Evolutionary conservation across 2,113 vertebrate species (phyloP).

Genomic region (Variabilichromis moorii): DNA sequence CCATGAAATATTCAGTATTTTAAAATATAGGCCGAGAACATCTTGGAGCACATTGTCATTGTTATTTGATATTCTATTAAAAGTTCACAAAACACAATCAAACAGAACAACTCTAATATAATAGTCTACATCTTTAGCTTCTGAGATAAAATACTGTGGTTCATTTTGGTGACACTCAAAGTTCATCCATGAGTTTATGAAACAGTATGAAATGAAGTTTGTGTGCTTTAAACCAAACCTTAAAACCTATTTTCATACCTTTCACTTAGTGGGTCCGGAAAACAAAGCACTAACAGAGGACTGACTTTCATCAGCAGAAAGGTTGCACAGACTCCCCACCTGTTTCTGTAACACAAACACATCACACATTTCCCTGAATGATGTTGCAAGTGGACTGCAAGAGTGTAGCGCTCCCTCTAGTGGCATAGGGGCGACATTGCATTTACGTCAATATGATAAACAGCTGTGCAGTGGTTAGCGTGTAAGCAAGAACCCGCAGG

Average conservation of each 20-base stretch:
- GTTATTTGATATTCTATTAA: neutral
- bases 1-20: neutral
- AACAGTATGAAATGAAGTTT: neutral
- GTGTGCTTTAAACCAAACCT: neutral
- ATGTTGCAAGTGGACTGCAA: neutral
- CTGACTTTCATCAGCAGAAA: neutral
- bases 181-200: neutral
- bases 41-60: neutral
- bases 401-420: neutral
- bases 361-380: neutral
- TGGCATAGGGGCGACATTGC: neutral
- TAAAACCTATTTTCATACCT: neutral
- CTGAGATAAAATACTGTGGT: neutral
- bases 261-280: neutral
- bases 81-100: neutral
- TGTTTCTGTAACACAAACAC: neutral
- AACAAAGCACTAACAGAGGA: neutral
- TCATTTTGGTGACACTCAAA: neutral
- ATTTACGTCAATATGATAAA: neutral
- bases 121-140: neutral
- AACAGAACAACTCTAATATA: neutral
- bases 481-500: neutral
- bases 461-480: neutral
- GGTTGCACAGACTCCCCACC: neutral
- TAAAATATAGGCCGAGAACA: neutral